Base-by-base conservation (phyloP, 53 echinoderm and acorn worm species). In the Henricia sp. region DNA sequence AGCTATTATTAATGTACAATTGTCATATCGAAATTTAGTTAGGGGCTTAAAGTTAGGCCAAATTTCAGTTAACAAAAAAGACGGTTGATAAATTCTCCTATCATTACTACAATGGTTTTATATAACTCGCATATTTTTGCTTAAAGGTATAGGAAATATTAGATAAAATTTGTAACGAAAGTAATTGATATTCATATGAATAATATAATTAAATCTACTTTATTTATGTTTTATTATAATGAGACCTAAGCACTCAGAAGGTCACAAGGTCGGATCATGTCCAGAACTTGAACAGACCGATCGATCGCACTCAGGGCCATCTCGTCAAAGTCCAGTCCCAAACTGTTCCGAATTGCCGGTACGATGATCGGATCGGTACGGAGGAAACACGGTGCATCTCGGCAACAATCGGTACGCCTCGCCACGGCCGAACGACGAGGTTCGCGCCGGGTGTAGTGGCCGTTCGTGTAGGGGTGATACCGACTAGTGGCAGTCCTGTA, bases 211-310 rank as follows among this genome's bases (percentile, higher is more conserved):
- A n/a, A n/a, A n/a, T n/a, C n/a, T n/a, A n/a, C n/a, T n/a, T n/a
- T n/a, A n/a, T n/a, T n/a, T n/a, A n/a, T n/a, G n/a, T n/a, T n/a
- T n/a, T n/a, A n/a, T n/a, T n/a, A n/a, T n/a, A n/a, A 67, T 3
- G n/a, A n/a, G 4, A 39, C 17, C 34, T 76, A 76, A 0, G 76
- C 59, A 58, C 76, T 57, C 80, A 80, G 44, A 34, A 57, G 27
- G 20, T 62, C 64, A 39, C 80, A 63, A 17, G 80, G 80, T 33
- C 80, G 62, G 36, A 21, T 46, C 80, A 64, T 20, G 50, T 92
- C 85, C 4, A 87, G 41, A 14, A 85, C 55, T 63, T 89, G 68
- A 64, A 91, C 85, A 8, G 90, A 83, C 27, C 90, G 88, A 74
- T 88, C 93, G 6, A 90, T 63, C 20, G 85, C 80, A 80, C 86